Evolutionary conservation across 2,797 vertebrate genomes (phyloP).

Genomic region (Gymnocypris eckloni): DNA sequence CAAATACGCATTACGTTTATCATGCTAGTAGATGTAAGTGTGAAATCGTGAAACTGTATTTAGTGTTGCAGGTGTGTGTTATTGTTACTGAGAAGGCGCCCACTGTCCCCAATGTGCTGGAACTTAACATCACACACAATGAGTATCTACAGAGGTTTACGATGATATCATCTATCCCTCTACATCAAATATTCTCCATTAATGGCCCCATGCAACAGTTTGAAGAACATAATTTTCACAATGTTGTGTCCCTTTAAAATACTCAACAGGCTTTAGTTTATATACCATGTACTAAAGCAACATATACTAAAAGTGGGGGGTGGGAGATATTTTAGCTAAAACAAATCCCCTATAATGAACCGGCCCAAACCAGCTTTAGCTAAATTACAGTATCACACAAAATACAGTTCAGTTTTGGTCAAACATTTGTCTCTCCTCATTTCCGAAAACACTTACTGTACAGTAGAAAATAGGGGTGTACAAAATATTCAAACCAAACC

Average conservation of each 20-base stretch:
- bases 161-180: background rate
- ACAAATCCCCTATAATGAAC: background rate
- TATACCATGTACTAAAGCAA: background rate
- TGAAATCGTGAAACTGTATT: background rate
- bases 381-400: background rate
- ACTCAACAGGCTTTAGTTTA: background rate
- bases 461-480: background rate
- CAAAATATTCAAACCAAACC: background rate
- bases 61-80: background rate
- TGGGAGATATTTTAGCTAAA: background rate
- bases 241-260: background rate
- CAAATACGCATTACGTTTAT: too few species aligned
- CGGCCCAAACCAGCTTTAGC: background rate
- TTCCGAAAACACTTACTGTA: background rate
- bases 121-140: background rate
- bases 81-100: background rate
- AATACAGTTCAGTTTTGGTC: background rate
- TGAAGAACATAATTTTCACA: background rate
- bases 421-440: background rate
- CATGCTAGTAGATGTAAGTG: too few species aligned
- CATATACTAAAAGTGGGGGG: too few species aligned
- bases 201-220: background rate
- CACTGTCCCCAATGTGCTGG: background rate
- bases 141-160: background rate
- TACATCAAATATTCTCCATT: background rate